A percentile compares a stretch with the other conserved stretches of the same genome.
These are phyloP conservation scores for Hydroisotoma schaefferi DNA, from an alignment of 2,888 invertebrate genomes.

Conservation along the genomic window DNA sequence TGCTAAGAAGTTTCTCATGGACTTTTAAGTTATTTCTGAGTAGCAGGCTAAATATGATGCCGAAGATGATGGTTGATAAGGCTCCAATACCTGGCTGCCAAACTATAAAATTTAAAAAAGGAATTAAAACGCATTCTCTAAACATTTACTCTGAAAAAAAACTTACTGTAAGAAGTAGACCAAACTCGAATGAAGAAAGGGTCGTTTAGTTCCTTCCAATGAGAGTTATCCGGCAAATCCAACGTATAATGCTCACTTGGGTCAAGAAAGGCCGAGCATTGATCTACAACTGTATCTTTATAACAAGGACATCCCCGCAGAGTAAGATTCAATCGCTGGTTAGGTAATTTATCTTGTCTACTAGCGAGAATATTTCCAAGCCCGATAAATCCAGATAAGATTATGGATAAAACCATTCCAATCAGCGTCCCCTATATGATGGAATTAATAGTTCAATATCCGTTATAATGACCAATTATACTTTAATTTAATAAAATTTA, in stretches of 20 bases:
- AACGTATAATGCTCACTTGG: background rate
- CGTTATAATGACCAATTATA: background rate
- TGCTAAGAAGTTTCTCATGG: constrained; percentile 29
- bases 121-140: background rate
- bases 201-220: constrained; percentile 19
- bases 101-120: constrained; percentile 2
- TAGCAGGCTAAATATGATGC: constrained; percentile 28
- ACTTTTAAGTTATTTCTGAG: constrained; percentile 19
- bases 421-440: constrained; percentile 19
- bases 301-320: constrained; percentile 12
- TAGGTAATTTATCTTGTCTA: constrained; percentile 18
- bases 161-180: constrained; percentile 24
- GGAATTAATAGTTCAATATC: background rate
- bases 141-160: background rate
- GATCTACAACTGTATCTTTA: constrained; percentile 1
- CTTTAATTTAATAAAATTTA: background rate
- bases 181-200: constrained; percentile 10
- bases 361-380: constrained; percentile 28
- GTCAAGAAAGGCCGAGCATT: constrained; percentile 3
- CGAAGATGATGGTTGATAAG: constrained; percentile 26
- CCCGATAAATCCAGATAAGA: constrained; percentile 21
- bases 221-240: constrained; percentile 7
- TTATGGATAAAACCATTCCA: constrained; percentile 20
- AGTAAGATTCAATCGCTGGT: constrained; percentile 16
- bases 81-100: constrained; percentile 29